These are phyloP conservation scores for Clupea harengus DNA, from an alignment of 2,113 vertebrate species.

Conservation along the genomic window DNA sequence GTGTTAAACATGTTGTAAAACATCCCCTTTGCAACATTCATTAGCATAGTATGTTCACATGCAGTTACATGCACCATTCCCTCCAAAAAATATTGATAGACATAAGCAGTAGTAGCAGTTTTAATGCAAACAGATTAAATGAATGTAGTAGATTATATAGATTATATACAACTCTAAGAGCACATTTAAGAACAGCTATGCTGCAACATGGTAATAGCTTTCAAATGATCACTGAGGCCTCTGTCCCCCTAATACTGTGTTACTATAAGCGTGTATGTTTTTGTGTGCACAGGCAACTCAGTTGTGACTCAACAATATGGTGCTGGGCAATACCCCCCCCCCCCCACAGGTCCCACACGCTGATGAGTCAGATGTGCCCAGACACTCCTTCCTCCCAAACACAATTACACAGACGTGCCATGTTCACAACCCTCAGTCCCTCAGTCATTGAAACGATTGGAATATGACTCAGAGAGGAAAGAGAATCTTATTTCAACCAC, in stretches of 20 bases:
- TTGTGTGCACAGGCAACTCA: neutral
- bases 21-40: neutral
- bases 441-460: neutral
- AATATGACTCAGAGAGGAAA: neutral
- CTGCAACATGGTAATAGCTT: no score
- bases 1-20: neutral
- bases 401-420: neutral
- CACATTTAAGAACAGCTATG: no score
- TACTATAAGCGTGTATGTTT: neutral
- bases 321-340: neutral
- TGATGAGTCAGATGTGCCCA: neutral
- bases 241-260: neutral
- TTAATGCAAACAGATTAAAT: no score
- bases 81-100: no score
- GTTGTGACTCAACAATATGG: neutral
- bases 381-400: neutral
- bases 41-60: no score
- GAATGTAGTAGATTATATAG: no score
- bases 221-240: no score
- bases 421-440: neutral
- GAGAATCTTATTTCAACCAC: slow-evolving; percentile 10
- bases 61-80: neutral
- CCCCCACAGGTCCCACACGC: neutral
- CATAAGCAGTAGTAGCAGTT: no score
- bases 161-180: no score